phyloP scores from a whole-genome alignment of 2,113 vertebrate genomes.

The Anguilla japonica region DNA sequence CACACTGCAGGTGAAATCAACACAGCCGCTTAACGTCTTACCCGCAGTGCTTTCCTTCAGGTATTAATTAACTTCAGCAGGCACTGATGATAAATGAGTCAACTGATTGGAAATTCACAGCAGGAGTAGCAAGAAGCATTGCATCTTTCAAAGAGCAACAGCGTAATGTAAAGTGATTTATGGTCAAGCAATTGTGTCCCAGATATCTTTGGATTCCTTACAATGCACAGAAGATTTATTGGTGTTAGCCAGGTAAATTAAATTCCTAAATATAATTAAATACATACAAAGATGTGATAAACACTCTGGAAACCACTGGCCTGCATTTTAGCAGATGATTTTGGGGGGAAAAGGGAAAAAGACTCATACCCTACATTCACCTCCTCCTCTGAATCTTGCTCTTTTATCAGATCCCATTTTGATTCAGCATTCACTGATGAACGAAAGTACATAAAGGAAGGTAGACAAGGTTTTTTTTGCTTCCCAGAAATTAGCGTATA shows the following conservation, averaged over 20 bases:
- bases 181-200: neutral
- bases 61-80: no score
- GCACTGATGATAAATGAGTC: no score
- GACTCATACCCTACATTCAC: conserved; percentile 54
- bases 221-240: neutral
- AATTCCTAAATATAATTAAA: neutral
- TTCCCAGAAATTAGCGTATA: neutral
- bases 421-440: conserved; percentile 64
- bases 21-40: no score
- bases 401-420: conserved; percentile 61
- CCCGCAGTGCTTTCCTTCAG: no score
- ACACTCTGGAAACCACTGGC: no score
- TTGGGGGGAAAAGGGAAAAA: neutral
- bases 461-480: neutral
- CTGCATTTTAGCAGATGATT: neutral
- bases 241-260: neutral
- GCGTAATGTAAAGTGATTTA: neutral
- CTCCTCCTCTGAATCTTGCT: conserved; percentile 49
- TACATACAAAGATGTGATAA: no score
- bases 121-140: no score
- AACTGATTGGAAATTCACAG: no score
- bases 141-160: neutral
- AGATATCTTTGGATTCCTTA: neutral
- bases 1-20: conserved; percentile 32
- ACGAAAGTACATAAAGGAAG: conserved; percentile 28